Conservation (phyloP, 2,888 invertebrate species). For the Drosophila kambysellisi region DNA sequence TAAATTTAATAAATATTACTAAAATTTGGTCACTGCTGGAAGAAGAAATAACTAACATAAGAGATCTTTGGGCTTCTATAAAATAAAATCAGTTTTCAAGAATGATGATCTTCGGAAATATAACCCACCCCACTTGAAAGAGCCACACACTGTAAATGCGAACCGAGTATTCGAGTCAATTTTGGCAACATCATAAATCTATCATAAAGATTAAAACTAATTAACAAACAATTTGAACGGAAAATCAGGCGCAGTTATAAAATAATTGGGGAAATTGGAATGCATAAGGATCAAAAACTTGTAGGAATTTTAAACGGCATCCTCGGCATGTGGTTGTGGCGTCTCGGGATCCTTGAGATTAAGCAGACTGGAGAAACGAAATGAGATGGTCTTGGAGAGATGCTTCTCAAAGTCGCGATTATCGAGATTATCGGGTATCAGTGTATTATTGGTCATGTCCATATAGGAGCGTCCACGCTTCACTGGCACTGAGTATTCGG, state of each 20-base stretch:
- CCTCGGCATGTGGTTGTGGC: conserved; percentile 39
- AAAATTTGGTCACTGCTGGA: not conserved
- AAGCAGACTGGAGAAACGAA: conserved; percentile 84
- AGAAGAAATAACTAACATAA: not conserved
- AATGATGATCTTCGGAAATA: not conserved
- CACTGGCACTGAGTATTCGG: conserved; percentile 82
- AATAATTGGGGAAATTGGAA: conserved; percentile 3
- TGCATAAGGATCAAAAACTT: not conserved
- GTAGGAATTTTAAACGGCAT: conserved; percentile 51
- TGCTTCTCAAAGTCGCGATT: conserved; percentile 84
- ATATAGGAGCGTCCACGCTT: conserved; percentile 84
- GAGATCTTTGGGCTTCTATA: conserved; percentile 4
- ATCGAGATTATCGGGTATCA: conserved; percentile 84
- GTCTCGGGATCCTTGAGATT: conserved; percentile 83
- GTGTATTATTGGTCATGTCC: conserved; percentile 84
- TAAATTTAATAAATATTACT: not conserved
- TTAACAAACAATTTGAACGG: conserved; percentile 74
- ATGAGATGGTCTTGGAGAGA: conserved; percentile 84
- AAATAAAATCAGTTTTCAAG: not conserved
- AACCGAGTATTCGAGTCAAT: conserved; percentile 41
- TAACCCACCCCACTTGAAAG: not conserved
- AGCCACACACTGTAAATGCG: conserved; percentile 38
- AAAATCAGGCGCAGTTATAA: conserved; percentile 56
- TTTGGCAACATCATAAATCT: conserved; percentile 54
- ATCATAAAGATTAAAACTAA: conserved; percentile 62